phyloP scores from a whole-genome alignment of 2,888 invertebrate species.

The Synergus gifuensis region DNA sequence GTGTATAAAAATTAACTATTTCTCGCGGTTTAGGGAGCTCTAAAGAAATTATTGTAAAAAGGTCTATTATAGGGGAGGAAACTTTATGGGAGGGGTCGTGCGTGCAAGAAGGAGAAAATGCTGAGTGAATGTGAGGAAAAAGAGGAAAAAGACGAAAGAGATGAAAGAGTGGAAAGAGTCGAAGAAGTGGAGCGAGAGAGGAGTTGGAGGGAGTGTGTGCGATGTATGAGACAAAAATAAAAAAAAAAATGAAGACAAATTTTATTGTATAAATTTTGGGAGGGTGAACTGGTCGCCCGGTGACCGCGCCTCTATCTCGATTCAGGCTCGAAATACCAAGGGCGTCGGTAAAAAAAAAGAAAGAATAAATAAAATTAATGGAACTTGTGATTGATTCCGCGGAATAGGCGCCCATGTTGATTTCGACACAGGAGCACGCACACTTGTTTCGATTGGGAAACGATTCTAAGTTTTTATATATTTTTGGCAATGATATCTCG shows the following conservation, averaged over 20 bases:
- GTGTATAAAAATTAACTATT: constrained; percentile 71
- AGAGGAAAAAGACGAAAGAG: constrained; percentile 42
- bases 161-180: constrained; percentile 17
- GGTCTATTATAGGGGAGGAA: constrained; percentile 66
- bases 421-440: constrained; percentile 65
- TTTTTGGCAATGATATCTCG: constrained; percentile 78
- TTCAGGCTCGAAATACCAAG: constrained; percentile 67
- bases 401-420: constrained; percentile 71
- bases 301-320: constrained; percentile 71
- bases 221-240: constrained; percentile 21
- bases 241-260: constrained; percentile 27
- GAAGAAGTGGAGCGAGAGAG: constrained; percentile 1
- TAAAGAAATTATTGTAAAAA: constrained; percentile 72
- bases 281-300: constrained; percentile 70
- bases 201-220: constrained; percentile 3
- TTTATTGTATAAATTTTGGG: constrained; percentile 41
- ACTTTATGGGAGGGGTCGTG: constrained; percentile 47
- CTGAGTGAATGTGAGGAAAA: constrained; percentile 43
- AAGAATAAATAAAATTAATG: constrained; percentile 45
- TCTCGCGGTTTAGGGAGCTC: constrained; percentile 59
- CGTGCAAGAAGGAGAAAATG: constrained; percentile 43
- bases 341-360: constrained; percentile 59
- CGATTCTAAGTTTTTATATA: constrained; percentile 76
- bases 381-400: constrained; percentile 42
- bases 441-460: constrained; percentile 68